These are phyloP conservation scores for Andrena trimmerana DNA, from an alignment of 2,888 invertebrate genomes.

Conservation along the genomic window DNA sequence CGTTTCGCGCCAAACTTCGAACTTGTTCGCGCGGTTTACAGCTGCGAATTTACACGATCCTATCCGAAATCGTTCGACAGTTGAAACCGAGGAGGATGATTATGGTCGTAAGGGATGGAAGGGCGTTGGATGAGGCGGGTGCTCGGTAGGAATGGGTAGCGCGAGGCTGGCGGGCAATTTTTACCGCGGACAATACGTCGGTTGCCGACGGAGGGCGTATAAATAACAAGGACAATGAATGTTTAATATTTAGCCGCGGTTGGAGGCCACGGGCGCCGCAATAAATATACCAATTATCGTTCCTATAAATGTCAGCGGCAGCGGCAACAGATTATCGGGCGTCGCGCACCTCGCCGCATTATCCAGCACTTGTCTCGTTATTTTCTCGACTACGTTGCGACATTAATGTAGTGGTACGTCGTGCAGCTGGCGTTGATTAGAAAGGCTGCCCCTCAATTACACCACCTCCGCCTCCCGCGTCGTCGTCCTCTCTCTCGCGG, in stretches of 20 bases:
- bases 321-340: slow-evolving; percentile 46
- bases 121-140: neutral
- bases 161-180: slow-evolving; percentile 14
- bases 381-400: slow-evolving; percentile 58
- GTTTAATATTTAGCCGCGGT: slow-evolving; percentile 41
- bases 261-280: neutral
- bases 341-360: slow-evolving; percentile 31
- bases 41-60: neutral
- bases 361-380: slow-evolving; percentile 60
- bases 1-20: neutral
- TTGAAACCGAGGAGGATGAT: neutral
- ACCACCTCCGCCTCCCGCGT: neutral
- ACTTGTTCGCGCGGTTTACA: neutral
- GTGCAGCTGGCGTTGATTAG: slow-evolving; percentile 69
- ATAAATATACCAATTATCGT: slow-evolving; percentile 64
- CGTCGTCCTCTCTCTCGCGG: slow-evolving; percentile 4
- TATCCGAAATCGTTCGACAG: neutral
- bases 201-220: slow-evolving; percentile 26
- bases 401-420: slow-evolving; percentile 45
- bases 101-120: neutral
- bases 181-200: slow-evolving; percentile 30
- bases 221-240: slow-evolving; percentile 38
- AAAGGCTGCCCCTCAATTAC: slow-evolving; percentile 48
- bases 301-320: slow-evolving; percentile 62
- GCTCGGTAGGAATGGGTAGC: neutral